phyloP scores from a whole-genome alignment of 2,888 invertebrate species.

The Cerastis rubricosa region DNA sequence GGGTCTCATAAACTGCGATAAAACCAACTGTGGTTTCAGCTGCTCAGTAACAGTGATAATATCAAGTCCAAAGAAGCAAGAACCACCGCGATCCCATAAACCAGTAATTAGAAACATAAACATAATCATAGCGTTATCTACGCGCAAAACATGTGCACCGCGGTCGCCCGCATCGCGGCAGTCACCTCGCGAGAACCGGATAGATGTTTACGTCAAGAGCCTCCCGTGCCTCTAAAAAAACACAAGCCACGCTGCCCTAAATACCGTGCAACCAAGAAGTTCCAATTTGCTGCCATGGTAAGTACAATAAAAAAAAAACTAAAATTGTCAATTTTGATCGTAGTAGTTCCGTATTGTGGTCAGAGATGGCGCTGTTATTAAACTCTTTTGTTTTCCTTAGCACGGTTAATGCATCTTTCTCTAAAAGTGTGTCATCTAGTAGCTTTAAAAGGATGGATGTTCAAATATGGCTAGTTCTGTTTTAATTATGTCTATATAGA shows the following conservation, averaged over 20 bases:
- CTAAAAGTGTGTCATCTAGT: slow-evolving; percentile 44
- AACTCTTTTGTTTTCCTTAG: slow-evolving; percentile 39
- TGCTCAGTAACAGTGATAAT: slow-evolving; percentile 18
- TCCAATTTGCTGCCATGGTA: slow-evolving; percentile 76
- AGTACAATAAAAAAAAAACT: slow-evolving; percentile 64
- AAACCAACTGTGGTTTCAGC: not conserved
- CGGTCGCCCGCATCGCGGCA: slow-evolving; percentile 78
- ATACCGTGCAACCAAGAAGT: slow-evolving; percentile 59
- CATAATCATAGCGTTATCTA: slow-evolving; percentile 60
- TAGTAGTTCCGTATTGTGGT: slow-evolving; percentile 6
- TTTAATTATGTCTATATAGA: slow-evolving; percentile 19
- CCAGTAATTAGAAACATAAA: slow-evolving; percentile 60
- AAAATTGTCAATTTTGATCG: not conserved
- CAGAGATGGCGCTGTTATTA: slow-evolving; percentile 56
- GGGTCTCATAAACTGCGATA: slow-evolving; percentile 12
- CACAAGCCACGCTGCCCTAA: slow-evolving; percentile 68
- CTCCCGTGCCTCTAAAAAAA: slow-evolving; percentile 66
- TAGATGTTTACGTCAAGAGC: slow-evolving; percentile 72
- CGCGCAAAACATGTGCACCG: slow-evolving; percentile 72
- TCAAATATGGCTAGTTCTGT: slow-evolving; percentile 8
- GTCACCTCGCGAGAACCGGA: slow-evolving; percentile 76
- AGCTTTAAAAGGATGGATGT: not conserved
- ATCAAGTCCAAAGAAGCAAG: slow-evolving; percentile 7
- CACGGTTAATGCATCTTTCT: slow-evolving; percentile 16
- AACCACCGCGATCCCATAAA: slow-evolving; percentile 32